phyloP scores from a whole-genome alignment of 2,113 vertebrate genomes.

The Eidolon helvum region DNA sequence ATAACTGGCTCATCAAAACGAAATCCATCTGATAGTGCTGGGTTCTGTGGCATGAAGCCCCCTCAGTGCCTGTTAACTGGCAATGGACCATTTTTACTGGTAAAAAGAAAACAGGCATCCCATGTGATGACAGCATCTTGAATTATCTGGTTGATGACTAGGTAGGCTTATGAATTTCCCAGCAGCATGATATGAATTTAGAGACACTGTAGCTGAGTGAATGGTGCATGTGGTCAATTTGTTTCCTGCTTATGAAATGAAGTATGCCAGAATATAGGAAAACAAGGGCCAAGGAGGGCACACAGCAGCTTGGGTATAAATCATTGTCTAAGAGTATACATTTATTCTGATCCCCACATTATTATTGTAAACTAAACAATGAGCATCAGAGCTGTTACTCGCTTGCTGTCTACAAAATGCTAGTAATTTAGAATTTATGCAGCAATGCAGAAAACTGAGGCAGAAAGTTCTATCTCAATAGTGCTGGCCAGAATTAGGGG shows the following conservation, averaged over 20 bases:
- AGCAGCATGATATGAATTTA: not conserved
- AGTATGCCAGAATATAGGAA: not conserved
- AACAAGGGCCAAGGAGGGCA: not conserved
- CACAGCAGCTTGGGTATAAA: fast-evolving
- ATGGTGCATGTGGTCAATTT: too few species aligned
- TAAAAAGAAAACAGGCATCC: not conserved
- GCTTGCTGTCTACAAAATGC: not conserved
- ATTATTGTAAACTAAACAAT: not conserved
- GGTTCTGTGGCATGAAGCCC: fast-evolving
- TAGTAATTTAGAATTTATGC: not conserved
- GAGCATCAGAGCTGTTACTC: not conserved
- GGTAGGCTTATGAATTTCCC: not conserved
- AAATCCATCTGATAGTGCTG: fast-evolving
- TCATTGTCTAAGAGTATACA: fast-evolving
- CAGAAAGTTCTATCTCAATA: not conserved
- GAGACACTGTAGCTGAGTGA: not conserved
- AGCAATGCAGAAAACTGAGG: not conserved
- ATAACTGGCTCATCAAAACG: not conserved
- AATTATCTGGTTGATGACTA: not conserved
- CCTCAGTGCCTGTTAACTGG: not conserved
- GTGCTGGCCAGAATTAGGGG: not conserved
- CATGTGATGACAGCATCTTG: not conserved
- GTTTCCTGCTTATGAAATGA: not conserved
- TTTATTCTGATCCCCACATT: not conserved
- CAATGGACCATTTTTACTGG: not conserved